Evolutionary conservation across 2,113 vertebrate genomes (phyloP).

Genomic region (Podarcis raffonei): DNA sequence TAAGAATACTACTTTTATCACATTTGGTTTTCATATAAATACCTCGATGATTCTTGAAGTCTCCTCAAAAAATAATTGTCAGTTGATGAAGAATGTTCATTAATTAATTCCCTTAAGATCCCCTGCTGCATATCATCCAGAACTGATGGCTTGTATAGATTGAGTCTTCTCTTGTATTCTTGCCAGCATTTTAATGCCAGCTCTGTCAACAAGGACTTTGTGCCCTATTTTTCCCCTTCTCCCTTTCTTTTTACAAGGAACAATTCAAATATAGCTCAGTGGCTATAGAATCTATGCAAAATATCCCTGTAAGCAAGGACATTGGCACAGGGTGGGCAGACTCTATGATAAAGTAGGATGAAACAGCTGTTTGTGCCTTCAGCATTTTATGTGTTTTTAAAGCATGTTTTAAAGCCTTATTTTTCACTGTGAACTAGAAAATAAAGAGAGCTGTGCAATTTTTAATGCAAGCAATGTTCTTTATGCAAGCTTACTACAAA

Average conservation of each 20-base stretch:
- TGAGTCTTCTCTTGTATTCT: background rate
- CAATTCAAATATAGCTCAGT: background rate
- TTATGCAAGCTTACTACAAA: background rate
- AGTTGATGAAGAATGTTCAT: conserved; percentile 31
- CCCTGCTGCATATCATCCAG: background rate
- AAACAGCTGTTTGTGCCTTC: background rate
- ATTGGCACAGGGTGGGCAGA: background rate
- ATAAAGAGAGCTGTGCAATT: background rate
- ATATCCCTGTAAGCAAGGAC: background rate
- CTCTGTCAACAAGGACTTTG: background rate
- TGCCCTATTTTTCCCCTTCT: background rate
- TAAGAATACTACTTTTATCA: background rate
- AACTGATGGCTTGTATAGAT: background rate
- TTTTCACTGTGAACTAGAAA: background rate
- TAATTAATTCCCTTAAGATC: conserved; percentile 10
- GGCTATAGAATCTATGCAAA: background rate
- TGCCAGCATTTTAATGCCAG: conserved; percentile 2
- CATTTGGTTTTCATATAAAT: conserved; percentile 13
- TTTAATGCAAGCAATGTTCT: background rate
- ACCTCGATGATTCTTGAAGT: conserved; percentile 6
- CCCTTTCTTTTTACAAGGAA: background rate
- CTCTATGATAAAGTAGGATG: background rate
- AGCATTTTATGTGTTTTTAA: background rate
- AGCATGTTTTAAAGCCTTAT: background rate
- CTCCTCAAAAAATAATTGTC: conserved; percentile 37